Percentiles rank a stretch among this genome's conserved stretches.
These are phyloP conservation scores for Malurus elegans DNA, from an alignment of 2,113 vertebrate genomes.

Conservation along the genomic window DNA sequence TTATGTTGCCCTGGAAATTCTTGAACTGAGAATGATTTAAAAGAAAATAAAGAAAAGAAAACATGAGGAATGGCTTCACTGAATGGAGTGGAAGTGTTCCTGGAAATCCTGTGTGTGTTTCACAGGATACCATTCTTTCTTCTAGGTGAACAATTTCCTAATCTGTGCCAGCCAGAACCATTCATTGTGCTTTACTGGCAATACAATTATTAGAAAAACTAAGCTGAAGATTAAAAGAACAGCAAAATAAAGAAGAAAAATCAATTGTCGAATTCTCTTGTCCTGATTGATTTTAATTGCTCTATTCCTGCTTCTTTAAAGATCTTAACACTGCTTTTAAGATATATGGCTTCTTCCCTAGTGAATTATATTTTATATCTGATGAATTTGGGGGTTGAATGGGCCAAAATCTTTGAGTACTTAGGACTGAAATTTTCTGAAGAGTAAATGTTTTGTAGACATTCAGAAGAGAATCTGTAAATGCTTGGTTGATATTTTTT, in stretches of 20 bases:
- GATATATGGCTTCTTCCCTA: background rate
- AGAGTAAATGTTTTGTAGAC: background rate
- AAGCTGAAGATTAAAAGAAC: background rate
- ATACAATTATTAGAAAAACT: background rate
- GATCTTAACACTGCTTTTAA: background rate
- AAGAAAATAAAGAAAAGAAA: background rate
- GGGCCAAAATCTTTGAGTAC: background rate
- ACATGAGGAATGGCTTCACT: background rate
- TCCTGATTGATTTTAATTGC: background rate
- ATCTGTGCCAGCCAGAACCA: background rate
- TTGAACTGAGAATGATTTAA: background rate
- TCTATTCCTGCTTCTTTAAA: background rate
- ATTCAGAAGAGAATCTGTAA: background rate
- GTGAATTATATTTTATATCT: background rate
- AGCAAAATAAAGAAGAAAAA: background rate
- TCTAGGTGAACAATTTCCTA: background rate
- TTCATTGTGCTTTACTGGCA: background rate
- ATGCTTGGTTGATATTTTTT: background rate
- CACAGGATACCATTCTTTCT: background rate
- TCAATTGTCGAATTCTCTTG: background rate
- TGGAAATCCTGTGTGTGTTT: background rate
- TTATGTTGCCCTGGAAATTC: background rate
- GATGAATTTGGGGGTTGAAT: fast-evolving
- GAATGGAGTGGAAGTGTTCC: background rate
- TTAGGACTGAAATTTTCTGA: background rate